Evolutionary conservation across 1,140 invertebrate genomes (phyloP), one percentile per base, ranked within the genome.

Genomic region (Proctacanthus coquilletti): DNA sequence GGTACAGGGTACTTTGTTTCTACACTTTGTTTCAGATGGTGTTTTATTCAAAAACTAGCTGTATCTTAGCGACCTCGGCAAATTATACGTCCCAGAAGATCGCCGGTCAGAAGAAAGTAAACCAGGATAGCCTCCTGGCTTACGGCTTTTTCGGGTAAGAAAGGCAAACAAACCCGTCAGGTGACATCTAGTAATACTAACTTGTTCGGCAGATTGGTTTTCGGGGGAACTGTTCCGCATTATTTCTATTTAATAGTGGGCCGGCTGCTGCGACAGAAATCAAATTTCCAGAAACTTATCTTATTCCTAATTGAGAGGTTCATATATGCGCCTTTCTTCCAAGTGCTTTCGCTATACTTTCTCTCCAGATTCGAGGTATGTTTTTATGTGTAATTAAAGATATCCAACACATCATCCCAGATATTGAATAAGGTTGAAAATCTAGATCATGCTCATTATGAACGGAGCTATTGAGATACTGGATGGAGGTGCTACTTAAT

Each of bases 151-250:
- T 76, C 66, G 78, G 77, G 75, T 77, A 65, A 63, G 52, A 45
- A 29, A n/a, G 11, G 13, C 18, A 5, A n/a, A n/a, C n/a, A n/a
- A n/a, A n/a, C n/a, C n/a, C n/a, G n/a, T n/a, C n/a, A n/a, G n/a
- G n/a, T n/a, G n/a, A n/a, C n/a, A n/a, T n/a, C n/a, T n/a, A n/a
- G n/a, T n/a, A n/a, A n/a, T n/a, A n/a, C n/a, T 50, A 13, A 36
- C 35, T 3, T 36, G 11, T 36, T 20, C 3, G 3, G 34, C 52
- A 77, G 76, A 18, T 60, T 81, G 15, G 45, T 79, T 10, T 80
- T 82, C 57, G 78, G 78, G 19, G 78, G 79, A 4, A 65, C 72
- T 14, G 59, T 80, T 2, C 78, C 78, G 4, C 78, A 81, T 56
- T 80, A 70, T 46, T 81, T 82, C 51, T 80, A 77, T 48, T 60